Evolutionary conservation across 2,888 invertebrate species (phyloP), one percentile per base, ranked within the genome.

Genomic region (Polyommatus iphigenia): DNA sequence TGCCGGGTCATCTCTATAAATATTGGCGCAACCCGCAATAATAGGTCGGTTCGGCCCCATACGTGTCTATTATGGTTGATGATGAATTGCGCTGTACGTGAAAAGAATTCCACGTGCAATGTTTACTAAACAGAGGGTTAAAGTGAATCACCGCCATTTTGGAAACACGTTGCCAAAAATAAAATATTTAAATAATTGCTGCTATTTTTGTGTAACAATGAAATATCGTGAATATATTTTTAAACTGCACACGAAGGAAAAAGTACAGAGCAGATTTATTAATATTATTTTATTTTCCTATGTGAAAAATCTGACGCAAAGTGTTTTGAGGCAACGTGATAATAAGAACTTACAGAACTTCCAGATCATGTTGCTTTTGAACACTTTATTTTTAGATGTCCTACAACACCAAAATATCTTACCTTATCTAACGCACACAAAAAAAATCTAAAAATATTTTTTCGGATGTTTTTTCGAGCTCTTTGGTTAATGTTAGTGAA

Each of bases 51-150:
- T 29, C 67, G 29, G 29, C 29, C 67, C 67, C 29, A 67, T 15
- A 67, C 67, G 67, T 67, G 67, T 67, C 67, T 67, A 67, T 67
- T 67, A 67, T 32, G 15, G 67, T 6, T 18, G 67, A 67, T 67
- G 67, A 67, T 32, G 67, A 67, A 67, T 32, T 67, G 24, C 67
- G 67, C 67, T 15, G 67, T 67, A 67, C 67, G 67, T 67, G 67
- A 67, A 67, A 67, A 67, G 29, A 67, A 67, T 67, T 67, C 67
- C 67, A 67, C 67, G 67, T 67, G 67, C 29, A 32, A 29, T 32
- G 67, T 15, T 67, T 67, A 67, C 67, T 67, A 67, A 67, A 32
- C 67, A 67, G 67, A 29, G 67, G 29, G 67, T 67, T 67, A 67
- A 67, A 67, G 67, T 67, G 67, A 67, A 67, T 67, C 29, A 29